A percentile compares a stretch with the other conserved stretches of the same genome.
These are phyloP conservation scores for Anthonomus grandis DNA, from an alignment of 1,140 invertebrate species.

Conservation along the genomic window DNA sequence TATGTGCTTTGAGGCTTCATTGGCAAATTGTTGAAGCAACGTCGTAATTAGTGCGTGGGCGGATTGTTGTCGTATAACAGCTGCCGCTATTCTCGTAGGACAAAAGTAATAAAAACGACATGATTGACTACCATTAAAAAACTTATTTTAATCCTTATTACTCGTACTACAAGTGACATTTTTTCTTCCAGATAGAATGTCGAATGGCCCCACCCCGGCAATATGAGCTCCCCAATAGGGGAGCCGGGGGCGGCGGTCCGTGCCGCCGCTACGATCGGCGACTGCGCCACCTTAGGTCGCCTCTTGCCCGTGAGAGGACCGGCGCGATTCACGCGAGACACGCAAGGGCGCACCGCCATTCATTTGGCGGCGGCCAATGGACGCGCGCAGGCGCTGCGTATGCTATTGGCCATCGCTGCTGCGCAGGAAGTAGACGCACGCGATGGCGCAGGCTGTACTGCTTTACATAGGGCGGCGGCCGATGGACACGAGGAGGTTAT, in stretches of 20 bases:
- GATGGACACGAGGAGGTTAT: slow-evolving; percentile 78
- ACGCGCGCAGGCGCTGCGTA: slow-evolving; percentile 46
- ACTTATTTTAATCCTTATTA: no score
- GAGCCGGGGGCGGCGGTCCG: slow-evolving; percentile 52
- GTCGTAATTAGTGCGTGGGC: no score
- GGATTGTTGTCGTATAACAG: no score
- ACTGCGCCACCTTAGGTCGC: slow-evolving; percentile 51
- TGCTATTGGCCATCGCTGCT: slow-evolving; percentile 49
- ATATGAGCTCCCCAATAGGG: slow-evolving; percentile 33
- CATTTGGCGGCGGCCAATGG: slow-evolving; percentile 49
- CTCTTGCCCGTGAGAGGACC: slow-evolving; percentile 47
- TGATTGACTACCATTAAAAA: no score
- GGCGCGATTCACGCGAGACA: slow-evolving; percentile 44
- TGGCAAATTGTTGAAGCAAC: no score
- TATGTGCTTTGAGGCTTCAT: no score
- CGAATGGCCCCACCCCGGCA: slow-evolving; percentile 39
- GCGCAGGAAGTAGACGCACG: slow-evolving; percentile 47
- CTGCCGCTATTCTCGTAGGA: no score
- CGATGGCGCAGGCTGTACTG: slow-evolving; percentile 61
- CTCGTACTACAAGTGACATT: neutral
- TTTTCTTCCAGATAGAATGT: slow-evolving; percentile 33
- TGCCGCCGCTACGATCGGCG: slow-evolving; percentile 54
- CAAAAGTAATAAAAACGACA: no score
- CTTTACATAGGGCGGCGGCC: slow-evolving; percentile 77
- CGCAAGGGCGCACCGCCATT: slow-evolving; percentile 44